Conservation (phyloP, 1,140 invertebrate species). For the Orussus abietinus region DNA sequence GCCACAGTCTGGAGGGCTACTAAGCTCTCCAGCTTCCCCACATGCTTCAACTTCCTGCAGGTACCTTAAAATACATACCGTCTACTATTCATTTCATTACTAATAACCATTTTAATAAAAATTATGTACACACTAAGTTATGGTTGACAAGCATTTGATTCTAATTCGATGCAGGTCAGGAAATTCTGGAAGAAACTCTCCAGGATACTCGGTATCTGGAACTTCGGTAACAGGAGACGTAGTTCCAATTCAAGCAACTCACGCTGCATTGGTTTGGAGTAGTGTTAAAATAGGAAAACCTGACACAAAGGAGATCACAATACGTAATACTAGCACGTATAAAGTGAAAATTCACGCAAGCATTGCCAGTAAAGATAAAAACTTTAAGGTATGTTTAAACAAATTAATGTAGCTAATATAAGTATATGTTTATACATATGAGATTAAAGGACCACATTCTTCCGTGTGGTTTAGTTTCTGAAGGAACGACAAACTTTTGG, state of each 20-base stretch:
- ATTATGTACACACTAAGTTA: background rate
- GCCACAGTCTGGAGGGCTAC: constrained; percentile 24
- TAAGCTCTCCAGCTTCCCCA: constrained; percentile 40
- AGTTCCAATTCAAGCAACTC: constrained; percentile 52
- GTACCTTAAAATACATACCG: no score
- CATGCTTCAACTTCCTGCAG: constrained; percentile 36
- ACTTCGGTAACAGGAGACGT: constrained; percentile 33
- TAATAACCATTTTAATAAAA: background rate
- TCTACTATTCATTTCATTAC: no score
- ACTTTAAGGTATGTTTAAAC: constrained; percentile 40
- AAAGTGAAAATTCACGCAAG: constrained; percentile 50
- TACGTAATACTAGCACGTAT: constrained; percentile 52
- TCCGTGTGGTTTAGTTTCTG: constrained; percentile 32
- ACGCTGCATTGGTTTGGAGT: constrained; percentile 53
- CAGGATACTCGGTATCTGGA: constrained; percentile 37
- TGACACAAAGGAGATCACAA: constrained; percentile 49
- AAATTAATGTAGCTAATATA: constrained; percentile 7
- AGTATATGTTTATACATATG: constrained; percentile 2
- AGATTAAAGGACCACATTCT: constrained; percentile 8
- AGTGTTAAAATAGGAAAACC: constrained; percentile 50
- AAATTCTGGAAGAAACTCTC: constrained; percentile 41
- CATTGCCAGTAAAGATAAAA: constrained; percentile 40
- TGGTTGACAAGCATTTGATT: constrained; percentile 10
- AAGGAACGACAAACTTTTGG: constrained; percentile 36
- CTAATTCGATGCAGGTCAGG: constrained; percentile 24